Evolutionary conservation across 2,113 vertebrate species (phyloP).

Genomic region (Onychostoma macrolepis): DNA sequence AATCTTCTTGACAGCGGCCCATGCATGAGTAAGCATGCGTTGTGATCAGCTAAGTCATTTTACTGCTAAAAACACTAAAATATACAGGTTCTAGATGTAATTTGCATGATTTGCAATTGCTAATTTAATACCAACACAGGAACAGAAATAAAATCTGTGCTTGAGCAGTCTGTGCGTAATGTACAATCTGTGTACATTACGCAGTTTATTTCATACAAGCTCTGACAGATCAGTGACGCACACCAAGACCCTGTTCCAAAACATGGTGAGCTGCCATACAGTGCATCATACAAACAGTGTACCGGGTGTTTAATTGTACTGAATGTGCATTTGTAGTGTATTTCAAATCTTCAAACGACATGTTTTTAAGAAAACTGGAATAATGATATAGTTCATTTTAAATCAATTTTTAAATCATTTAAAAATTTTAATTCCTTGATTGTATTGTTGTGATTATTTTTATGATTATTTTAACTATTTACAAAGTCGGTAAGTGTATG

Average conservation of each 20-base stretch:
- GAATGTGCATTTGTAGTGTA: background rate
- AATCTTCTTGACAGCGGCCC: background rate
- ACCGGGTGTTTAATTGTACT: background rate
- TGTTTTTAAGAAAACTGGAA: background rate
- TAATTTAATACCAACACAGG: background rate
- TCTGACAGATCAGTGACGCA: background rate
- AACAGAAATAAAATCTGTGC: background rate
- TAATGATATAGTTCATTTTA: too few relatives aligned
- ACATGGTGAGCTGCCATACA: background rate
- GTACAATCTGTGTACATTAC: constrained; percentile 17
- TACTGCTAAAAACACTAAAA: background rate
- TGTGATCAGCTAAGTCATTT: background rate
- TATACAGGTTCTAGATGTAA: background rate
- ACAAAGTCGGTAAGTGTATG: too few relatives aligned
- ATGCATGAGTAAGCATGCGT: background rate
- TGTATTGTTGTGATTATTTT: too few relatives aligned
- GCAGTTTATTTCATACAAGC: background rate
- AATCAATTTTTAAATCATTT: too few relatives aligned
- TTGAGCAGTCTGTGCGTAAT: background rate
- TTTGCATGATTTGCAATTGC: background rate
- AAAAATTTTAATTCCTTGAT: too few relatives aligned
- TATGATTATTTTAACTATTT: too few relatives aligned
- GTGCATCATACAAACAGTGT: background rate
- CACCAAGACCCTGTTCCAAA: background rate
- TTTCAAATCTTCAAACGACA: background rate